These are phyloP conservation scores for Heterodera schachtii DNA, from an alignment of 1,140 invertebrate species.

Conservation along the genomic window DNA sequence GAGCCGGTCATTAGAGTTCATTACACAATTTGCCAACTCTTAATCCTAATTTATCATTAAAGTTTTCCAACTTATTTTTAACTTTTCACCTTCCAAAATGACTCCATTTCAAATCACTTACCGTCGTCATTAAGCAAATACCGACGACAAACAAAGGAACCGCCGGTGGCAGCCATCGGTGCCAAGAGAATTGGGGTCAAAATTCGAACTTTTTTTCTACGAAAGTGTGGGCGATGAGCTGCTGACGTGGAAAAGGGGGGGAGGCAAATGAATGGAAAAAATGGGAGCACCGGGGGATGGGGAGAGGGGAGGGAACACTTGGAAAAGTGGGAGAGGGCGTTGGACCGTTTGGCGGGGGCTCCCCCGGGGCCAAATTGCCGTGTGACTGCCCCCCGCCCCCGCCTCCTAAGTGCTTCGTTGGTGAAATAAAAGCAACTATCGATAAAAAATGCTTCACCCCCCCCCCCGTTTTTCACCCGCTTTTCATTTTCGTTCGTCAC, in stretches of 20 bases:
- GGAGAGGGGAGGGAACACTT: too few species aligned
- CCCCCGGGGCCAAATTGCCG: neutral
- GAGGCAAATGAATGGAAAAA: neutral
- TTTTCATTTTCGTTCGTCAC: neutral
- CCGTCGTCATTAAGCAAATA: slow-evolving; percentile 47
- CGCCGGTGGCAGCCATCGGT: slow-evolving; percentile 36
- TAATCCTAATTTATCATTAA: too few species aligned
- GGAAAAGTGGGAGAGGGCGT: neutral
- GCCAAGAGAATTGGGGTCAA: too few species aligned
- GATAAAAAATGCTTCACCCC: neutral
- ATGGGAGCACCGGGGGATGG: too few species aligned
- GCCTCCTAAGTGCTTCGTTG: neutral
- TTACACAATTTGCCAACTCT: too few species aligned
- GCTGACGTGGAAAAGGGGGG: too few species aligned
- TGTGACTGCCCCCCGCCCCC: neutral
- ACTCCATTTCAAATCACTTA: slow-evolving; percentile 5
- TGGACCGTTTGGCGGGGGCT: neutral
- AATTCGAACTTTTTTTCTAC: too few species aligned
- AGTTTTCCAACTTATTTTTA: too few species aligned
- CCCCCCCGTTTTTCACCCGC: neutral
- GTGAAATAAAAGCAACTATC: neutral
- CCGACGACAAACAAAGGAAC: slow-evolving; percentile 42
- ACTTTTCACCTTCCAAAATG: too few species aligned
- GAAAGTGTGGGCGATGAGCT: too few species aligned
- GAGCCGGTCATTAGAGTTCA: too few species aligned